Percentiles rank a stretch among this genome's conserved stretches.
phyloP scores from a whole-genome alignment of 2,888 invertebrate genomes.

The Lysandra bellargus region DNA sequence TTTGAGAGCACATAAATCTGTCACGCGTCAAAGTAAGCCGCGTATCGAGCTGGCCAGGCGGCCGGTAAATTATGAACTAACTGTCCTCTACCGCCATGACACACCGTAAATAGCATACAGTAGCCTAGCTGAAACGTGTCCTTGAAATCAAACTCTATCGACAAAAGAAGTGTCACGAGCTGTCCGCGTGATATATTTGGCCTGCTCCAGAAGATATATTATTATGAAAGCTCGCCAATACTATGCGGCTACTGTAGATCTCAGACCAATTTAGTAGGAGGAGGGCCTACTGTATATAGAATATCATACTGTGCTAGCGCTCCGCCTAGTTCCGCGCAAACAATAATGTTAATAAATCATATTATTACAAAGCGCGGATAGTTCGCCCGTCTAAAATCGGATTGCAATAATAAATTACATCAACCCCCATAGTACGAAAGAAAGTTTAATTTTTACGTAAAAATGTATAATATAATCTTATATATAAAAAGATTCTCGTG shows the following conservation, averaged over 20 bases:
- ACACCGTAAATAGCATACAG: neutral
- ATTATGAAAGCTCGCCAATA: neutral
- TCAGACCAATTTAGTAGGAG: neutral
- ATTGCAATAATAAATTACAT: constrained; percentile 39
- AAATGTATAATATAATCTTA: neutral
- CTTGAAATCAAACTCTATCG: neutral
- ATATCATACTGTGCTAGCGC: neutral
- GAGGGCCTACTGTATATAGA: neutral
- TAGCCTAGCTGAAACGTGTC: neutral
- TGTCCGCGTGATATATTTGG: too few relatives aligned
- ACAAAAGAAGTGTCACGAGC: neutral
- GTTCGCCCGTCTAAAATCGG: constrained; percentile 42
- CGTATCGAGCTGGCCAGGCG: constrained; percentile 73
- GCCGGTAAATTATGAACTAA: constrained; percentile 71
- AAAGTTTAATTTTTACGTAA: neutral
- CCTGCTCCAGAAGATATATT: too few relatives aligned
- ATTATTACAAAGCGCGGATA: constrained; percentile 41
- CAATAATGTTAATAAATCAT: constrained; percentile 49
- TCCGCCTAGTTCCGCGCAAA: constrained; percentile 36
- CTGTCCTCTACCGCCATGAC: constrained; percentile 31
- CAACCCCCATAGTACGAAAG: neutral
- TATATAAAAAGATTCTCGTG: too few relatives aligned
- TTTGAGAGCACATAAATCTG: constrained; percentile 77
- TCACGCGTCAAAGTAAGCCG: constrained; percentile 77
- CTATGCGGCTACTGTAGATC: neutral